Evolutionary conservation across 2,113 vertebrate species (phyloP), one percentile per base, ranked within the genome.

Genomic region (Mesoclemmys tuberculata): DNA sequence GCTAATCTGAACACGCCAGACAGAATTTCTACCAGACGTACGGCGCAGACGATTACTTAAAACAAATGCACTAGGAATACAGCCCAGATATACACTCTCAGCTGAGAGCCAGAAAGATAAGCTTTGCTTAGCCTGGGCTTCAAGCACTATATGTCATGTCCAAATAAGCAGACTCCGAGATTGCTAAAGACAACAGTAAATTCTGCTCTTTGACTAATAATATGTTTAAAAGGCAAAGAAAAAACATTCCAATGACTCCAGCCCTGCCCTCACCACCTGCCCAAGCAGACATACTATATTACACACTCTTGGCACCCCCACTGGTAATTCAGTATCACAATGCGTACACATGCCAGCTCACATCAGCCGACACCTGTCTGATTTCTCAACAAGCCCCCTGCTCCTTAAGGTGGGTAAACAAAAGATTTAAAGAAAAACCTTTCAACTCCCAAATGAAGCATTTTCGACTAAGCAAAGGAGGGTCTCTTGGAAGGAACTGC

Each of bases 181-280:
- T 93, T 97, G 97, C 94, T 78, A 90, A 98, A 97, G 98, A 99
- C 97, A 98, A 98, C 98, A 96, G 91, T 77, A 98, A 98, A 97
- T 98, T 96, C 97, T 98, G 97, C 96, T 98, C 98, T 98, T 97
- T 97, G 96, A 98, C 98, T 98, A 99, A 98, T 98, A 98, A 98
- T 96, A 98, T 84, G 92, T 97, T 98, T 98, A 97, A 97, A 97
- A 97, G 89, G 95, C 94, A 98, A 95, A 91, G 82, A n/a, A 54
- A 91, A 96, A 97, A 96, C 97, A 97, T 98, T 99, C 97, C 98
- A 98, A 90, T 52, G 97, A 98, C 97, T 96, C 93, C 88, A 97
- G 97, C 98, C 98, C 98, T 93, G 90, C 94, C 82, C 12, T 94
- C 97, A 97, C 97, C 98, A 99, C 98, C 98, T 99, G 98, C 97